phyloP scores from a whole-genome alignment of 2,888 invertebrate genomes.

The Syritta pipiens region DNA sequence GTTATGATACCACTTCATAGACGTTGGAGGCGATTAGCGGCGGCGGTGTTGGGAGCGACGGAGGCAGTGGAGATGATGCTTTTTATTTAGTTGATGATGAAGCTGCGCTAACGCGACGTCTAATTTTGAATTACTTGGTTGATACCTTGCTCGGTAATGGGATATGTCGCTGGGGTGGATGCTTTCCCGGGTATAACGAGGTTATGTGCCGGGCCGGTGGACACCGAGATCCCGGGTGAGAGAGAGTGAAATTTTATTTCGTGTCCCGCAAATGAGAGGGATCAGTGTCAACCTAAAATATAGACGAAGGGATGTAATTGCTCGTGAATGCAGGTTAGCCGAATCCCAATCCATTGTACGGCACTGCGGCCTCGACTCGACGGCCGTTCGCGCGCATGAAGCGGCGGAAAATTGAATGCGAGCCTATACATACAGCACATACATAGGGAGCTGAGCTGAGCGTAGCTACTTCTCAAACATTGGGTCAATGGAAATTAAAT shows the following conservation, averaged over 20 bases:
- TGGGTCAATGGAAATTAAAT: slow-evolving; percentile 54
- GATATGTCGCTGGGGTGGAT: slow-evolving; percentile 44
- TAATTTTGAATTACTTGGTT: slow-evolving; percentile 59
- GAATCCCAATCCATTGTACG: slow-evolving; percentile 20
- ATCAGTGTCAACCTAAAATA: slow-evolving; percentile 60
- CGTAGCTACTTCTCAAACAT: slow-evolving; percentile 30
- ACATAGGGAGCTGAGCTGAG: neutral
- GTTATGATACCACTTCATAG: slow-evolving; percentile 68
- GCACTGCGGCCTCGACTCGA: neutral
- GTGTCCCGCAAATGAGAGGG: slow-evolving; percentile 37
- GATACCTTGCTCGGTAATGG: slow-evolving; percentile 47
- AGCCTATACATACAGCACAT: no score
- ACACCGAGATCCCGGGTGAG: slow-evolving; percentile 29
- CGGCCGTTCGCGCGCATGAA: neutral
- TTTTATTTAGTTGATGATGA: slow-evolving; percentile 63
- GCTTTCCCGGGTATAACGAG: slow-evolving; percentile 41
- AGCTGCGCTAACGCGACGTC: slow-evolving; percentile 50
- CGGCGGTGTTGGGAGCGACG: neutral
- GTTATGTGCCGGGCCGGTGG: slow-evolving; percentile 38
- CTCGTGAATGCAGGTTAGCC: slow-evolving; percentile 46
- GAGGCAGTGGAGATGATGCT: slow-evolving; percentile 17
- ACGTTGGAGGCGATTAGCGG: slow-evolving; percentile 60
- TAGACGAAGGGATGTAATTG: slow-evolving; percentile 58
- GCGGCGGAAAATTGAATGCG: no score
- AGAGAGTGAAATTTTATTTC: slow-evolving; percentile 48